Evolutionary conservation across 2,888 invertebrate genomes (phyloP), one percentile per base, ranked within the genome.

Genomic region (Apotomis capreana): DNA sequence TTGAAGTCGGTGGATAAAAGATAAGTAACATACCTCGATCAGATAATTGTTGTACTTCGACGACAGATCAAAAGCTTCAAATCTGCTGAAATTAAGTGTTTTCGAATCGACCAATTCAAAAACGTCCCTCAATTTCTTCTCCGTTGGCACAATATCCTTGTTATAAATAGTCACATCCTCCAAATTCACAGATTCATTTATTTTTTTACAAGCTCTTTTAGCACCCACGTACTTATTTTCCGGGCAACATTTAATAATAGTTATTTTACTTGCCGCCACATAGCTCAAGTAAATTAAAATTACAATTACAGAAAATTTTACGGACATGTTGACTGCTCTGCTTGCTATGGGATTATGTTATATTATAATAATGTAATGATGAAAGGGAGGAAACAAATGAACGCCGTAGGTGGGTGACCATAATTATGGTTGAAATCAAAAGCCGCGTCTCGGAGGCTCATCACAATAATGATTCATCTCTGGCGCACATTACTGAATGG

Each of bases 91-190:
- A 40, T 59, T 44, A 3, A 60, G 5, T 5, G 40, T 40, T 8
- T 40, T 9, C 37, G 68, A 37, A 1, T 57, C 51, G 37, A 68
- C 68, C 58, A 74, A 40, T 10, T 59, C 9, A 37, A 76, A 76
- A 1, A 63, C 26, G 37, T 74, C 69, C 8, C 13, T 10, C n/a
- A 74, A 15, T 4, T 44, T 58, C 62, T 74, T 72, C 3, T 55
- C 60, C 0, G 68, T 73, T 4, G 52, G 52, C 3, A n/a, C 49
- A 9, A 75, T 55, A 15, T 75, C 63, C 26, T 76, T 61, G 4
- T 72, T 49, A 44, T 75, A 76, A 3, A 76, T 54, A 8, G 55
- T 15, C 2, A 64, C 40, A 15, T 75, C 62, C 8, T 40, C n/a
- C 26, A 74, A 75, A 46, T 69, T 58, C 5, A 70, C 54, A 8